Evolutionary conservation across 2,113 vertebrate genomes (phyloP).

Genomic region (Synchiropus splendidus): DNA sequence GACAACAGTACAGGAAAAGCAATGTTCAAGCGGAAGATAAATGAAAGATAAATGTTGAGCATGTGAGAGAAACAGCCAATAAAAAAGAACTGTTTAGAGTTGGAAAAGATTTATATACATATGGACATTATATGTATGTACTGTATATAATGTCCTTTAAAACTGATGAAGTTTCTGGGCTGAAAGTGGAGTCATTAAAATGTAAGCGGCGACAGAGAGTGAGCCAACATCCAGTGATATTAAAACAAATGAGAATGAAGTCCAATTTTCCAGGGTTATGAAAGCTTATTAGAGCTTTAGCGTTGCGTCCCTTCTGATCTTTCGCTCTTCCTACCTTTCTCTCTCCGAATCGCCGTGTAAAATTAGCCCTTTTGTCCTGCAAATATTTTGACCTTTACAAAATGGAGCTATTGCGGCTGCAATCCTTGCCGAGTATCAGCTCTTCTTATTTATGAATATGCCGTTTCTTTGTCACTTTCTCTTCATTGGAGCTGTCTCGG

Average conservation of each 20-base stretch:
- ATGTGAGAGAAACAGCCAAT: too few relatives aligned
- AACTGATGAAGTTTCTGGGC: too few relatives aligned
- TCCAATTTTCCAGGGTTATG: constrained; percentile 35
- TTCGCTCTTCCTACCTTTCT: constrained; percentile 24
- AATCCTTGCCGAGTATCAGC: constrained; percentile 12
- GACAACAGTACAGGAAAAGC: too few relatives aligned
- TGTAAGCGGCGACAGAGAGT: not conserved
- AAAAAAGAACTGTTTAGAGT: too few relatives aligned
- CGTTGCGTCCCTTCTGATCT: constrained; percentile 25
- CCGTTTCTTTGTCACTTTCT: constrained; percentile 20
- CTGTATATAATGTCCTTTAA: too few relatives aligned
- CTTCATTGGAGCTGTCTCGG: constrained; percentile 22
- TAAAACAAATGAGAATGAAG: constrained; percentile 44
- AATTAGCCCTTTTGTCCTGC: constrained; percentile 29
- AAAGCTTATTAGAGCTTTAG: constrained; percentile 41
- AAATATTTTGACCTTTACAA: constrained; percentile 52
- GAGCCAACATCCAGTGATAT: constrained; percentile 26
- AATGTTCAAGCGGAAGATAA: too few relatives aligned
- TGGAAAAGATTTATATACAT: too few relatives aligned
- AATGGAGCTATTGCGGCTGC: constrained; percentile 21
- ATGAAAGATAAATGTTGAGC: too few relatives aligned
- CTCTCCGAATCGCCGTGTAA: constrained; percentile 21
- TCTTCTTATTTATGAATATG: constrained; percentile 21
- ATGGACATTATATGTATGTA: too few relatives aligned
- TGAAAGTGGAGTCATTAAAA: constrained; percentile 17